Base-by-base conservation (phyloP, 1,140 invertebrate species). In the Hermetia illucens region DNA sequence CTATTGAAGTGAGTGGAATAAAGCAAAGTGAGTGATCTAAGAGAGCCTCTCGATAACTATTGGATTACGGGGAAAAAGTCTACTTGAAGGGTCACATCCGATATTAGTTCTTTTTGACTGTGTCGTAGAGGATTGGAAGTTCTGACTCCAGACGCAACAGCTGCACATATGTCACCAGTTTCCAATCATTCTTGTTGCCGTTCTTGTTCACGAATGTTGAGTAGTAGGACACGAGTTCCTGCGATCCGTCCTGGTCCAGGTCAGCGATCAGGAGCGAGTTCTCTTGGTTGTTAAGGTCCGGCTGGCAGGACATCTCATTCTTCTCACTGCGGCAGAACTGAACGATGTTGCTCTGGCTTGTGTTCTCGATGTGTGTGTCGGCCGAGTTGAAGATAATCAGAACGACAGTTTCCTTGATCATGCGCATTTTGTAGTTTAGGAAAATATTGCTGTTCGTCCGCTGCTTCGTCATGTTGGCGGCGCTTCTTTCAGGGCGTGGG, bases 341-440 rank as follows among this genome's bases (percentile, higher is more conserved):
- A 3, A 72, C 61, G 17, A 85, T 70, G 44, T 81, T 72, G 25
- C 68, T 79, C 50, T 79, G 74, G 53, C 77, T 82, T 2, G 75
- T 71, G 53, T 85, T 82, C 30, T 81, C 76, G 44, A 74, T 71
- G 44, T 76, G 72, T 4, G 74, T 70, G 44, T 80, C 72, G 12
- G 75, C 70, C 34, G 74, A 71, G 55, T 81, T 79, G 51, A 82
- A 79, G 8, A 77, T 72, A 15, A 84, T 71, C n/a, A 85, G 62
- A 2, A 81, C 68, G n/a, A 83, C 74, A 24, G 71, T 69, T 53
- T 84, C 81, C 1, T 71, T 77, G 13, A 83, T 55, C 49, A 47
- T 49, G 32, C 58, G 50, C 53, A 58, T 58, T 33, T 58, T 58
- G 32, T 55, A 56, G 37, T 45, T 51, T 0, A 44, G 29, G 16